A percentile compares a stretch with the other conserved stretches of the same genome.
Conservation (phyloP, 2,113 vertebrate genomes). For the Lepus europaeus region DNA sequence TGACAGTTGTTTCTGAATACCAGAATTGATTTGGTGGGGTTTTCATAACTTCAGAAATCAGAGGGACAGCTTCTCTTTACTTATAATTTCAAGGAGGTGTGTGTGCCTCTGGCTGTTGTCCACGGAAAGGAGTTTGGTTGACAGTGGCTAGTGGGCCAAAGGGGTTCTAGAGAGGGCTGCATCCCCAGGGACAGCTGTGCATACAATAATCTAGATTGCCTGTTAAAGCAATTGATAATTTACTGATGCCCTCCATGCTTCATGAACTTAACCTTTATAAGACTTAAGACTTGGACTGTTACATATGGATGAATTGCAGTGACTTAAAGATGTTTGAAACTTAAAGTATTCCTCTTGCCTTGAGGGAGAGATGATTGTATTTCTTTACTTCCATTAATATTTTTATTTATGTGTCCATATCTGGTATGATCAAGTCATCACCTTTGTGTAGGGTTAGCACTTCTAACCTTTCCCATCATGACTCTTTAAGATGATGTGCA, state of each 20-base stretch:
- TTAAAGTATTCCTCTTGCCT: conserved; percentile 53
- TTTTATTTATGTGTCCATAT: conserved; percentile 17
- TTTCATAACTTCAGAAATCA: neutral
- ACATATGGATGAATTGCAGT: conserved; percentile 66
- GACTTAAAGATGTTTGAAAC: conserved; percentile 52
- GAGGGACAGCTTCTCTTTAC: neutral
- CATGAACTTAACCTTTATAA: conserved; percentile 72
- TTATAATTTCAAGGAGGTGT: conserved; percentile 7
- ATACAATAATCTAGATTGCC: conserved; percentile 1
- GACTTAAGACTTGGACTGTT: conserved; percentile 62
- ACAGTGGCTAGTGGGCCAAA: neutral
- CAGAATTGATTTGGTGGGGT: neutral
- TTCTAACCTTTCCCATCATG: neutral
- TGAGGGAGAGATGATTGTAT: neutral
- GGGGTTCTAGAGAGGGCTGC: neutral
- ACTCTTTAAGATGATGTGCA: neutral
- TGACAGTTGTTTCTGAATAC: neutral
- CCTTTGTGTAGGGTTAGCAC: neutral
- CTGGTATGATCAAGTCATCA: neutral
- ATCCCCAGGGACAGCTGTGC: neutral
- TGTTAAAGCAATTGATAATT: conserved; percentile 62
- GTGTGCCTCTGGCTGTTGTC: neutral
- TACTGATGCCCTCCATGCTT: conserved; percentile 67
- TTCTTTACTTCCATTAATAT: conserved; percentile 10
- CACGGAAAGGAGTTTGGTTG: neutral